Conservation (phyloP, 2,797 vertebrate genomes). For the Pelodytes ibericus region DNA sequence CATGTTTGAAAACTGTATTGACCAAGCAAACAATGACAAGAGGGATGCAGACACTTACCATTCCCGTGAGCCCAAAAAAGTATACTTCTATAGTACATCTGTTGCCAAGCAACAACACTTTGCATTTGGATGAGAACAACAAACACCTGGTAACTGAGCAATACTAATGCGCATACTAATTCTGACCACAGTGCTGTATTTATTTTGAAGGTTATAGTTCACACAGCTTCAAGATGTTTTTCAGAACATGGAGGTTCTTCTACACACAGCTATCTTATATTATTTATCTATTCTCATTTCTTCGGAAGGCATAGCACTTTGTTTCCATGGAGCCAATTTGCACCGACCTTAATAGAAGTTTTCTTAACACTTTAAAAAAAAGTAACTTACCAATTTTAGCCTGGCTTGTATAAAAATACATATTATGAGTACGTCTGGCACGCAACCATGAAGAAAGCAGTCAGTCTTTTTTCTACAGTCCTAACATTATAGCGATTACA, state of each 20-base stretch:
- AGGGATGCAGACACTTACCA: too few relatives aligned
- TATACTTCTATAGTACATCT: neutral
- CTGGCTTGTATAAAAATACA: too few relatives aligned
- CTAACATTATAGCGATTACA: too few relatives aligned
- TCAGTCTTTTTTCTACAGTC: too few relatives aligned
- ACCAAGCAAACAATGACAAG: too few relatives aligned
- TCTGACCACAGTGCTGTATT: constrained; percentile 1
- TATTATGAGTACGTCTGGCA: too few relatives aligned
- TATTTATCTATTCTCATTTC: neutral
- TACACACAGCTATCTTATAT: neutral
- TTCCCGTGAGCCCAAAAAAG: neutral
- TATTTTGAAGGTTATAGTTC: constrained; percentile 10
- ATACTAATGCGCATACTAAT: neutral
- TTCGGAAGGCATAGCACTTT: neutral
- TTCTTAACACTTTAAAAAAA: neutral
- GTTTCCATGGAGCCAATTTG: neutral
- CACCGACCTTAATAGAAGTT: neutral
- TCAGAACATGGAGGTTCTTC: neutral
- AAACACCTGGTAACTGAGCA: neutral
- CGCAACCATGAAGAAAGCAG: too few relatives aligned
- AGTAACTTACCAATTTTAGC: too few relatives aligned
- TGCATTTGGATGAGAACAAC: constrained; percentile 9
- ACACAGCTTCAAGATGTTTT: neutral
- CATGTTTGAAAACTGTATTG: too few relatives aligned
- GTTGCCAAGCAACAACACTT: constrained; percentile 20